Evolutionary conservation across 92 coral and sea anemone species (phyloP).

Genomic region (Metridium senile): DNA sequence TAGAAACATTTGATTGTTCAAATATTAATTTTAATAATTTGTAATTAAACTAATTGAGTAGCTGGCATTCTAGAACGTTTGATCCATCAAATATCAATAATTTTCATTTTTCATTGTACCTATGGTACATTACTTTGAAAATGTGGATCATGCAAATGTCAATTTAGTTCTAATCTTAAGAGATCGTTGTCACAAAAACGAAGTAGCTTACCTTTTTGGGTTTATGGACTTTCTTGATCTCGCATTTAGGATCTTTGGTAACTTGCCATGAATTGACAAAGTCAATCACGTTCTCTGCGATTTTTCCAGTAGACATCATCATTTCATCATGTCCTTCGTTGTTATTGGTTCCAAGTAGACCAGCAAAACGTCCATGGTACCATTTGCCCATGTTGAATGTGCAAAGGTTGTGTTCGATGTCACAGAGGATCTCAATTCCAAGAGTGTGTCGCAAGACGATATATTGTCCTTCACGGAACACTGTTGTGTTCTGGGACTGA

Average conservation of each 20-base stretch:
- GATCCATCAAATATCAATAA: no score
- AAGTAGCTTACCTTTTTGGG: slow-evolving; percentile 19
- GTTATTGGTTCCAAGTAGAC: slow-evolving; percentile 99
- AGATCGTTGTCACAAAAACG: no score
- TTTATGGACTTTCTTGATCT: slow-evolving; percentile 31
- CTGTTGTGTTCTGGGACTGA: slow-evolving; percentile 75
- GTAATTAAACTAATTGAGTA: no score
- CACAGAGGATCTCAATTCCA: slow-evolving; percentile 89
- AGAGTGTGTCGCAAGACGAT: slow-evolving; percentile 68
- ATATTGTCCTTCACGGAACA: slow-evolving; percentile 80
- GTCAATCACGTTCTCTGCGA: slow-evolving; percentile 63
- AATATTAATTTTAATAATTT: no score
- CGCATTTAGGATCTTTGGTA: slow-evolving; percentile 70
- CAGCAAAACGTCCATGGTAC: slow-evolving; percentile 97
- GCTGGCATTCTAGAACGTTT: no score
- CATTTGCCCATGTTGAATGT: slow-evolving; percentile 93
- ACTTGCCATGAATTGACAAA: slow-evolving; percentile 97
- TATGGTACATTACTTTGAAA: no score
- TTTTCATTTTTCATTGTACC: no score
- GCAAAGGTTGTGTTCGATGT: slow-evolving; percentile 83
- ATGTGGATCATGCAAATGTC: no score
- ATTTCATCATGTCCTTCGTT: slow-evolving; percentile 89
- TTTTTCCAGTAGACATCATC: slow-evolving; percentile 56
- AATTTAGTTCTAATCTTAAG: no score
- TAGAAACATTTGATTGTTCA: no score